Evolutionary conservation across 2,797 vertebrate genomes (phyloP), one percentile per base, ranked within the genome.

Genomic region (Balearica regulorum): DNA sequence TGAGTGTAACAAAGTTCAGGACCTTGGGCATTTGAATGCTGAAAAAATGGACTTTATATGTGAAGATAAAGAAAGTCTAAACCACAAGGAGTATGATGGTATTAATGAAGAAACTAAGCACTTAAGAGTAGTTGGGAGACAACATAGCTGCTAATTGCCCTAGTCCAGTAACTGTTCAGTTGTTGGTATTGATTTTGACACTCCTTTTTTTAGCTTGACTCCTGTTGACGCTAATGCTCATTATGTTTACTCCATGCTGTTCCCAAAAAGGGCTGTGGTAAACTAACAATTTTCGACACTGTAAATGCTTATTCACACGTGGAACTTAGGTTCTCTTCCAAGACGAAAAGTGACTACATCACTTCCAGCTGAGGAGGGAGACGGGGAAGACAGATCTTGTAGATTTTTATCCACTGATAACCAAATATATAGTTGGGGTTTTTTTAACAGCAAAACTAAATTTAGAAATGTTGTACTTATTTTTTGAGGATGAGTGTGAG

Each of bases 71-170:
- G 72, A 64, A 54, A 87, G n/a, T 61, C 51, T 37, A 49, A 94
- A 65, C 64, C 73, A 70, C 22, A 88, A 69, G 13, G 19, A 69
- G 24, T 22, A 41, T 29, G 31, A 68, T 71, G 61, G 8, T 65
- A 68, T 43, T 80, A 89, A 90, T 54, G 44, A 88, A 78, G 78
- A 86, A 93, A 66, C 35, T 61, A 72, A 90, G 43, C 68, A 55
- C 64, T 46, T 61, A 22, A 25, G 35, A 83, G 28, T 73, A 53
- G 10, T 39, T 76, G 60, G 83, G 61, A 70, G 35, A 70, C 31
- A 90, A 58, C 62, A 77, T 46, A 65, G 60, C 35, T 60, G 61
- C 62, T 91, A 95, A 96, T 93, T 96, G 80, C 54, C 57, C 37
- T 46, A 25, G 46, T 84, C 20, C 43, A 53, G 44, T 49, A 90